Base-by-base conservation (phyloP, 2,113 vertebrate species). In the Alethe diademata region DNA sequence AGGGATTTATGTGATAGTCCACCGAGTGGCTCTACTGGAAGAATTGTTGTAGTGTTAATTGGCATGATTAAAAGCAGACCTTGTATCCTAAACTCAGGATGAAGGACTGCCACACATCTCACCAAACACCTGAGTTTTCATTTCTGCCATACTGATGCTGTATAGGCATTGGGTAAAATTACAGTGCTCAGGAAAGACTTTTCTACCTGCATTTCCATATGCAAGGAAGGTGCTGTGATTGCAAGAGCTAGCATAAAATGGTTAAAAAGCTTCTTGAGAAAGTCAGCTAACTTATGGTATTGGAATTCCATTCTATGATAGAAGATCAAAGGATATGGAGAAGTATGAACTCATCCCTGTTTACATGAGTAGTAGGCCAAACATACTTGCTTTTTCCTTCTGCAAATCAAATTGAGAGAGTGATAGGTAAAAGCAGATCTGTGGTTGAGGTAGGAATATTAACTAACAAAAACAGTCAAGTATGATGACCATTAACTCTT, bases 171-270 rank as follows among this genome's bases (percentile, higher is more conserved):
- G 86, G 48, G 75, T 75, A 81, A 79, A 97, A 93, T 93, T 66
- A 89, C 61, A 53, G 60, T 89, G 85, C 89, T 84, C 35, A 92
- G 90, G 38, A 60, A 88, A 47, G 58, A 29, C 36, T 65, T 91
- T 87, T 90, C 58, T 94, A 50, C 69, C 88, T 95, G 57, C 31
- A 80, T 54, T 95, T 94, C 60, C 78, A 88, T 73, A 29, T 85
- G 26, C 31, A 96, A 72, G 29, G 74, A 83, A 83, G 38, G 28
- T 57, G 65, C 50, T 43, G 16, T 74, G 43, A 57, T 82, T 76
- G 43, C 85, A 86, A 82, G 80, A 92, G 47, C 62, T 96, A 80
- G 78, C 64, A 88, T 88, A 65, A 83, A 90, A 96, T 73, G 50
- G 78, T 8, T 47, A 36, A 81, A 91, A 84, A 79, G 22, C 28